Evolutionary conservation across 2,113 vertebrate species (phyloP).

Genomic region (Bos taurus): DNA sequence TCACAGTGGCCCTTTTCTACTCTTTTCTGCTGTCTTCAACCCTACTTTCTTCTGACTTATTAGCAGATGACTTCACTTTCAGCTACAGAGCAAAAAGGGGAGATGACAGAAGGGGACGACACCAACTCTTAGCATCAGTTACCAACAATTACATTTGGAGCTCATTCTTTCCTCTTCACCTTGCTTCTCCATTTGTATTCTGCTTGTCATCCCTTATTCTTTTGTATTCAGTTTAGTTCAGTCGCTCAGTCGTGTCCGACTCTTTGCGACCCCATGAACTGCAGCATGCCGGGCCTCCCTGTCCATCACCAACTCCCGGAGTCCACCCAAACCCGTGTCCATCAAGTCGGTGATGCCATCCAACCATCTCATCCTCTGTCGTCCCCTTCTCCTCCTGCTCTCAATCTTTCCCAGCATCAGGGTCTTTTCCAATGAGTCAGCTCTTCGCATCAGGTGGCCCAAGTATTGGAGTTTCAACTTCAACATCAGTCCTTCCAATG

Average conservation of each 20-base stretch:
- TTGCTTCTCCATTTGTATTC: not conserved
- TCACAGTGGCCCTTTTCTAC: not conserved
- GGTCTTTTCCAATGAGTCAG: not conserved
- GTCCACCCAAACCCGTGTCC: not conserved
- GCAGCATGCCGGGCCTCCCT: not conserved
- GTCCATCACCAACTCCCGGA: not conserved
- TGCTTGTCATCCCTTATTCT: not conserved
- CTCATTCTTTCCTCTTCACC: not conserved
- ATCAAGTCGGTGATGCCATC: not conserved
- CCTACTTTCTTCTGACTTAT: not conserved
- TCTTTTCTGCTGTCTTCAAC: not conserved
- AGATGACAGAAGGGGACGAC: not conserved
- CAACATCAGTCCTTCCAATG: too few relatives aligned
- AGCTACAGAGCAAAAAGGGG: not conserved
- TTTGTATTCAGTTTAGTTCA: not conserved
- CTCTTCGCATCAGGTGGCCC: not conserved
- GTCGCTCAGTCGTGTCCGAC: accelerated
- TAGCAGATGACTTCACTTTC: not conserved
- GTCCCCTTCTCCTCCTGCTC: not conserved
- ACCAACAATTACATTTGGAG: not conserved
- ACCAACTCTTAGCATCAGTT: not conserved
- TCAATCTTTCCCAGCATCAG: not conserved
- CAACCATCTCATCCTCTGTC: not conserved
- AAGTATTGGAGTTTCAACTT: not conserved
- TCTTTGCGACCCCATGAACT: not conserved